Percentiles rank a stretch among this genome's conserved stretches.
These are phyloP conservation scores for Urocitellus parryii DNA, from an alignment of 2,113 vertebrate genomes.

Conservation along the genomic window DNA sequence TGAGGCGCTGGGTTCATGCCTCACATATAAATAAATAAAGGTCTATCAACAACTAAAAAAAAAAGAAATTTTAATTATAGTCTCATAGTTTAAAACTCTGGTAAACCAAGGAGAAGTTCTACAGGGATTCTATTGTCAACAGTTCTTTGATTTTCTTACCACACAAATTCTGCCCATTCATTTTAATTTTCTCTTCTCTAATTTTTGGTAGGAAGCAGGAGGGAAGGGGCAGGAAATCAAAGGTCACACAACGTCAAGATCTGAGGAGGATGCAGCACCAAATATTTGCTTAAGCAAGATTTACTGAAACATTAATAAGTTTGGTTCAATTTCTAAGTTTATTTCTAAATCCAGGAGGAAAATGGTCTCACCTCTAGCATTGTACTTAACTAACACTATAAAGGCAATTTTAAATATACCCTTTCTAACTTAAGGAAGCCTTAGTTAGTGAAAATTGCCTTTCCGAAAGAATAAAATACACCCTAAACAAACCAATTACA, in stretches of 20 bases:
- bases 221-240: not conserved
- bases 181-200: conserved; percentile 10
- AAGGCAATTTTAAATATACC: conserved; percentile 22
- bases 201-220: not conserved
- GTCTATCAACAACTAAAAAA: too few species aligned
- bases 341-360: conserved; percentile 36
- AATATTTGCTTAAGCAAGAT: conserved; percentile 5
- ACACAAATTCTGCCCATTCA: not conserved
- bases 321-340: conserved; percentile 35
- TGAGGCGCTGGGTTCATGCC: too few species aligned
- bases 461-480: conserved; percentile 50
- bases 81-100: conserved; percentile 10
- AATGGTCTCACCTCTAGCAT: conserved; percentile 36
- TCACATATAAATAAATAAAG: too few species aligned
- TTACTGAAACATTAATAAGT: conserved; percentile 13
- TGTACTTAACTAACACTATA: conserved; percentile 6
- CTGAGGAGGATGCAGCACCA: not conserved
- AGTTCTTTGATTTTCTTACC: conserved; percentile 10
- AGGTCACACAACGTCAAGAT: conserved; percentile 5
- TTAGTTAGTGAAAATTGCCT: not conserved
- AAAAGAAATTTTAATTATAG: not conserved
- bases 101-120: conserved; percentile 19
- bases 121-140: not conserved
- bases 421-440: not conserved
- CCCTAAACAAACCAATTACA: conserved; percentile 31